A percentile compares a stretch with the other conserved stretches of the same genome.
Evolutionary conservation across 2,888 invertebrate genomes (phyloP).

Genomic region (Microplitis deprimator): DNA sequence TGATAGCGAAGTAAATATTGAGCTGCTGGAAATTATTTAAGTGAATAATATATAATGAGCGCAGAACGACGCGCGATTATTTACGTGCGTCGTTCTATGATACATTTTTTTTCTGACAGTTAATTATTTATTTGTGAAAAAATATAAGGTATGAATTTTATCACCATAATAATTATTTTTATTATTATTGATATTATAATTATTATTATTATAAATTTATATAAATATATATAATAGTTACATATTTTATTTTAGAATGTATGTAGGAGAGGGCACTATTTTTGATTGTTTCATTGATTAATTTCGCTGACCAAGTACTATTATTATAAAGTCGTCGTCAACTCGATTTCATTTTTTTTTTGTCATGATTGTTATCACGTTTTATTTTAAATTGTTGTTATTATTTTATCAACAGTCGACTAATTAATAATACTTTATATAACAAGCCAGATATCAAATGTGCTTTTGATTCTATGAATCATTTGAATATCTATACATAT

Average conservation of each 20-base stretch:
- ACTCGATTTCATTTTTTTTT: not conserved
- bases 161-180: not conserved
- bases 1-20: conserved; percentile 27
- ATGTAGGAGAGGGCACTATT: conserved; percentile 9
- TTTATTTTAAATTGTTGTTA: not conserved
- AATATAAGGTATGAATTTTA: not conserved
- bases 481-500: not conserved
- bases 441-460: not conserved
- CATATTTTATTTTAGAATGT: not conserved
- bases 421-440: not conserved
- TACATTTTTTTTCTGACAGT: conserved; percentile 27
- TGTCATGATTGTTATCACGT: not conserved
- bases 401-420: not conserved
- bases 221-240: not conserved
- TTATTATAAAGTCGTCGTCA: not conserved
- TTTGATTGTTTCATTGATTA: conserved; percentile 17
- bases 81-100: conserved; percentile 31
- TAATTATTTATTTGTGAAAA: conserved; percentile 19
- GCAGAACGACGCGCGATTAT: conserved; percentile 19
- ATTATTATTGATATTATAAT: not conserved
- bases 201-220: not conserved
- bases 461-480: conserved; percentile 6
- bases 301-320: not conserved
- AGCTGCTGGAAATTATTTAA: not conserved
- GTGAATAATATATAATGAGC: conserved; percentile 32